Conservation (phyloP, 2,113 vertebrate species). For the Callipepla squamata region DNA sequence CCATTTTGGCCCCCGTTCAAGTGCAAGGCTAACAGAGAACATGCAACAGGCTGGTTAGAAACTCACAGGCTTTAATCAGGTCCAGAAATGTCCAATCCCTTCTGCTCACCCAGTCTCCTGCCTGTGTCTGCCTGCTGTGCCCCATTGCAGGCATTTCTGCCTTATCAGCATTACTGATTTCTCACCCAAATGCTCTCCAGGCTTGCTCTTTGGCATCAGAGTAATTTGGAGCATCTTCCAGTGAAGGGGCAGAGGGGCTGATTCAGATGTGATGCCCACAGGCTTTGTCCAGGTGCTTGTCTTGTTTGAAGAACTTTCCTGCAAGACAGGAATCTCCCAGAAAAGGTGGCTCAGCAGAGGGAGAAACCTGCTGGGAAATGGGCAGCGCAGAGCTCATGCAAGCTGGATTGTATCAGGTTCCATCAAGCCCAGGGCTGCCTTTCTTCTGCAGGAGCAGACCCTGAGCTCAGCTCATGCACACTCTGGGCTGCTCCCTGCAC, state of each 20-base stretch:
- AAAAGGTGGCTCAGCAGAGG: background rate
- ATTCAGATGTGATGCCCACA: background rate
- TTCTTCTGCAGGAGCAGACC: background rate
- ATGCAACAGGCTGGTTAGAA: background rate
- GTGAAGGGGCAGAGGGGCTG: background rate
- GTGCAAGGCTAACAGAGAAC: background rate
- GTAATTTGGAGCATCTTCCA: background rate
- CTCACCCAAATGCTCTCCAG: background rate
- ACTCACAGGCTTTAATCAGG: background rate
- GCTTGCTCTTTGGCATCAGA: background rate
- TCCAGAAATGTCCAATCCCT: background rate
- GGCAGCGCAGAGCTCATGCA: background rate
- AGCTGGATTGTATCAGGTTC: background rate
- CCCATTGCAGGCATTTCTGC: background rate
- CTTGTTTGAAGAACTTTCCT: background rate
- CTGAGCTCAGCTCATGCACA: accelerated
- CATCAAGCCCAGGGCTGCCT: background rate
- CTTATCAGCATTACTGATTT: background rate
- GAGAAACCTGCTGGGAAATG: background rate
- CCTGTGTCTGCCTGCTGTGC: background rate
- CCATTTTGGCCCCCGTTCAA: background rate
- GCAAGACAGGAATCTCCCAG: background rate
- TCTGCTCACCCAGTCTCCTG: background rate
- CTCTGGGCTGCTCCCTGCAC: accelerated
- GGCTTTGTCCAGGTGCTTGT: background rate